A percentile compares a stretch with the other conserved stretches of the same genome.
phyloP scores from a whole-genome alignment of 2,888 invertebrate genomes.

The Dermolepida albohirtum region DNA sequence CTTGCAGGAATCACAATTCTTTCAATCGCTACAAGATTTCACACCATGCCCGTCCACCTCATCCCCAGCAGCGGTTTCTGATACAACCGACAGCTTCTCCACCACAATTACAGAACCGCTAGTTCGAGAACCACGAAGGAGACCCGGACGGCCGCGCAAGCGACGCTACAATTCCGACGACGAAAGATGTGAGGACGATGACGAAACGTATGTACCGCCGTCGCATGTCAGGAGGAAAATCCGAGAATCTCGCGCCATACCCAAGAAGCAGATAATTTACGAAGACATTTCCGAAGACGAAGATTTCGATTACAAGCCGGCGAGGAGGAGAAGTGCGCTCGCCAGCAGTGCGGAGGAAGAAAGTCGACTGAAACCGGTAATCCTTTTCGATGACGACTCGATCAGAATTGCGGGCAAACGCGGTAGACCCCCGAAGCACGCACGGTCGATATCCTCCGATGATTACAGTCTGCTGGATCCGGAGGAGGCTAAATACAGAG shows the following conservation, averaged over 20 bases:
- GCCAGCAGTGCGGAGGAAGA: not conserved
- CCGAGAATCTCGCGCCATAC: constrained; percentile 17
- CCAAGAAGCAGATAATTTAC: constrained; percentile 42
- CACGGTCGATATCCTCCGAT: constrained; percentile 63
- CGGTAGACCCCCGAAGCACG: constrained; percentile 70
- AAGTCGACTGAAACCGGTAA: not conserved
- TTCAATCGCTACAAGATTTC: constrained; percentile 14
- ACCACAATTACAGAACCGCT: not conserved
- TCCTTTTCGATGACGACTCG: constrained; percentile 16
- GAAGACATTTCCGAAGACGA: constrained; percentile 41
- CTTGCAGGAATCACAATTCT: constrained; percentile 8
- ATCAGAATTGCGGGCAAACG: constrained; percentile 56
- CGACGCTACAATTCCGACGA: constrained; percentile 30
- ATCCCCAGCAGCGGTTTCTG: constrained; percentile 1
- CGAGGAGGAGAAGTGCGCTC: not conserved
- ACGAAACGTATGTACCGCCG: constrained; percentile 60
- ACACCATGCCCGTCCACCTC: constrained; percentile 23
- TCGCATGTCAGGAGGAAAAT: constrained; percentile 42
- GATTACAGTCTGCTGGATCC: constrained; percentile 58
- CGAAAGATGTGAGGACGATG: constrained; percentile 51
- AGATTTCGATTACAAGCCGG: not conserved
- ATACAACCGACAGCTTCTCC: constrained; percentile 20
- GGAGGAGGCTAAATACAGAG: constrained; percentile 72
- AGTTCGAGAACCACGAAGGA: no score
- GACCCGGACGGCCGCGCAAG: constrained; percentile 21